Evolutionary conservation across 2,888 invertebrate species (phyloP), one percentile per base, ranked within the genome.

Genomic region (Diarsia mendica): DNA sequence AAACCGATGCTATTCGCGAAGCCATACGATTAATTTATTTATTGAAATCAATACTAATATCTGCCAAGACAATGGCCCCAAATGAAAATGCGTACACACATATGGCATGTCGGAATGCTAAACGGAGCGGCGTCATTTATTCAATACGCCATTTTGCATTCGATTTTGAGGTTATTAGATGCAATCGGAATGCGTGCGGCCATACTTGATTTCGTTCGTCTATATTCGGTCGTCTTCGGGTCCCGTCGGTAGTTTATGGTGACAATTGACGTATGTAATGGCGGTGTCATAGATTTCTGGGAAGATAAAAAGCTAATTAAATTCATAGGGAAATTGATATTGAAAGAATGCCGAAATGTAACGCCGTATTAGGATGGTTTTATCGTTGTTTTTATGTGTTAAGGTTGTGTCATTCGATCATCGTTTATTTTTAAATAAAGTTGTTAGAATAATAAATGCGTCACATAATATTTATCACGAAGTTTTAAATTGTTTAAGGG

Each of bases 21-120:
- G 90, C 92, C 92, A 95, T 94, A 93, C 95, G 92, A 94, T 95
- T 96, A 96, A 96, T 96, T 96, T 96, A 96, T 96, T 95, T 96
- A 96, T 96, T 96, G 94, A 96, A 96, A 96, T 96, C 95, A 95
- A 95, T 95, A 96, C 96, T 96, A 95, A 96, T 96, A 96, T 95
- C 96, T 94, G 92, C 92, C 91, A 93, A 95, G 92, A 96, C 96
- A 96, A 96, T 96, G 94, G 96, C 93, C 93, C 94, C 93, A 96
- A 96, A 95, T 96, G 95, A 96, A 96, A 95, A 95, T 95, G 94
- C 94, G 95, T 93, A 94, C 92, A 89, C 95, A 91, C 91, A 94
- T 96, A 96, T 94, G 96, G 96, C 95, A 93, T 93, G 95, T 94
- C 87, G 95, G 96, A 96, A 96, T 96, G 95, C 93, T 94, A 95